Evolutionary conservation across 2,888 invertebrate genomes (phyloP), one percentile per base, ranked within the genome.

Genomic region (Lithophane leautieri): DNA sequence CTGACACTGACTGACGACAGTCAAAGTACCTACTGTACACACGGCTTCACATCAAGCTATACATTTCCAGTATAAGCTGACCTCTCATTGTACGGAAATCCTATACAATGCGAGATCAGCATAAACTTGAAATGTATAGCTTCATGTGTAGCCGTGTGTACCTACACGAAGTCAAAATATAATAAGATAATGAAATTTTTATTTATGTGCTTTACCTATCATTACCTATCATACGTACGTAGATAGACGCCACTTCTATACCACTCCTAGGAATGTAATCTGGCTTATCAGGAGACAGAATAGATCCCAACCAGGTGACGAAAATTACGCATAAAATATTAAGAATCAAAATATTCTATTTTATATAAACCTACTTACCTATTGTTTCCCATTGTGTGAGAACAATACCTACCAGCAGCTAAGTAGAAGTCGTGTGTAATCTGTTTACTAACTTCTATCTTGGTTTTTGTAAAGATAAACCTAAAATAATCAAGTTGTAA

Each of bases 231-330:
- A 44, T 42, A n/a, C 44, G 19, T 19, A 28, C 12, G 8, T 22
- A 47, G 12, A 16, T 58, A 58, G 58, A 70, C 8, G 19, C n/a
- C 47, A n/a, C n/a, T 44, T 72, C 22, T 70, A 8, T 34, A 16
- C 58, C 70, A 28, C 58, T 70, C 22, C 40, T 70, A 70, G 34
- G 16, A 22, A 60, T 70, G 25, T 70, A 70, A 73, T 50, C 28
- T 28, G 12, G 16, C 25, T 60, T 50, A 60, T 42, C 25, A 70
- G 22, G 25, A 11, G 11, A 40, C 22, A 11, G 40, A 70, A 47
- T 40, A 70, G 1, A 58, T 52, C n/a, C 19, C 42, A 60, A 71
- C 12, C 28, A 22, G n/a, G 6, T 9, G 56, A 70, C 47, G 19
- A 47, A 50, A 71, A n/a, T 40, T 69, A 47, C n/a, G 44, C 12